These are phyloP conservation scores for Catocala fraxini DNA, from an alignment of 2,888 invertebrate species.

Conservation along the genomic window DNA sequence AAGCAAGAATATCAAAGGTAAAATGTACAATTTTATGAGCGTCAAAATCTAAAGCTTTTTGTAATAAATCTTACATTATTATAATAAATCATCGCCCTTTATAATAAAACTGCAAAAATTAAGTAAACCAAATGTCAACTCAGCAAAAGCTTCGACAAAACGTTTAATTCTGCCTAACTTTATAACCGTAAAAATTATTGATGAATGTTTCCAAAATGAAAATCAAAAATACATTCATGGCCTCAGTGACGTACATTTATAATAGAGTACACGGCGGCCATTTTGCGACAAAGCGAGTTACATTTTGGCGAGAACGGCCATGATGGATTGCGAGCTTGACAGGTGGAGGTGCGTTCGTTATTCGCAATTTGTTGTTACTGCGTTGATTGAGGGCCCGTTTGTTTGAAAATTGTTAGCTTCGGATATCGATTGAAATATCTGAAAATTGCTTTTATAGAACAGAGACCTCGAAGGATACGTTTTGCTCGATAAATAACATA, in stretches of 20 bases:
- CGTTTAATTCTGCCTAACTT: slow-evolving; percentile 10
- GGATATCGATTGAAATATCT: slow-evolving; percentile 3
- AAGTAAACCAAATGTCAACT: background rate
- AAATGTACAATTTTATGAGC: too few relatives aligned
- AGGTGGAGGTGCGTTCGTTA: slow-evolving; percentile 55
- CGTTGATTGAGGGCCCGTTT: slow-evolving; percentile 46
- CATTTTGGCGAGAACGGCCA: slow-evolving; percentile 64
- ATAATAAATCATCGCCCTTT: too few relatives aligned
- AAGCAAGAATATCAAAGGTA: too few relatives aligned
- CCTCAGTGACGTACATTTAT: slow-evolving; percentile 47
- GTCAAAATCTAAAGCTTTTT: too few relatives aligned
- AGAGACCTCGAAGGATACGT: too few relatives aligned
- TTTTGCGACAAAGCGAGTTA: slow-evolving; percentile 61
- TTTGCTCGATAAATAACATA: too few relatives aligned
- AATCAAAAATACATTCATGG: slow-evolving; percentile 36
- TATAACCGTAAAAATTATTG: slow-evolving; percentile 33
- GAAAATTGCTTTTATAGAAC: too few relatives aligned
- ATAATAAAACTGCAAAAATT: background rate
- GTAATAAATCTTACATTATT: too few relatives aligned
- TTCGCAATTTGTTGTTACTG: slow-evolving; percentile 59
- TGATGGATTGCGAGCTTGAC: slow-evolving; percentile 70
- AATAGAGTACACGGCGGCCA: slow-evolving; percentile 49
- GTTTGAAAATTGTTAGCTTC: slow-evolving; percentile 14
- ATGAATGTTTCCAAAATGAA: slow-evolving; percentile 28
- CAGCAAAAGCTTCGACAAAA: slow-evolving; percentile 3